These are phyloP conservation scores for Pituophis catenifer DNA, from an alignment of 2,113 vertebrate genomes.

Conservation along the genomic window DNA sequence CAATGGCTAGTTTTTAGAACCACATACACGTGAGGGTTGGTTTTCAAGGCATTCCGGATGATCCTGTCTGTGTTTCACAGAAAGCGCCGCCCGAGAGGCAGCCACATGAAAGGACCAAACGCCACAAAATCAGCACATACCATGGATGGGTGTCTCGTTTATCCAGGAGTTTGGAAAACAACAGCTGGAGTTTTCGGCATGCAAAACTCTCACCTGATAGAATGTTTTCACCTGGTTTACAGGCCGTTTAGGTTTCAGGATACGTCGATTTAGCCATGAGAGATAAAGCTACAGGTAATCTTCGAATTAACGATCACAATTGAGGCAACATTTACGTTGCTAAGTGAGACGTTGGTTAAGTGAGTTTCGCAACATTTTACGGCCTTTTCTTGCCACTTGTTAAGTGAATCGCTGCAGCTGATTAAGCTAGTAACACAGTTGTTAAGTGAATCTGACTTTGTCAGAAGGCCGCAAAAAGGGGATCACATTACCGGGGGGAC, in stretches of 20 bases:
- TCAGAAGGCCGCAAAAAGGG: too few species aligned
- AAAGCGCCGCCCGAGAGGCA: neutral
- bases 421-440: too few species aligned
- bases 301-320: too few species aligned
- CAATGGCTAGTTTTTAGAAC: neutral
- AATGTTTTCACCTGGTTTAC: neutral
- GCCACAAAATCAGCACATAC: neutral
- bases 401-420: too few species aligned
- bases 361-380: too few species aligned
- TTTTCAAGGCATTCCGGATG: neutral
- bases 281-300: neutral
- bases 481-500: rapidly evolving
- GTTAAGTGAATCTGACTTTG: too few species aligned
- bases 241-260: neutral
- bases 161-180: too few species aligned
- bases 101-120: neutral
- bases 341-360: too few species aligned
- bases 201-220: neutral
- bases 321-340: too few species aligned
- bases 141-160: too few species aligned
- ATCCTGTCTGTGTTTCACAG: neutral
- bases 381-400: too few species aligned
- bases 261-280: neutral
- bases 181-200: too few species aligned
- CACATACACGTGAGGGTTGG: rapidly evolving